These are phyloP conservation scores for Chrosomus eos DNA, from an alignment of 2,797 vertebrate genomes.

Conservation along the genomic window DNA sequence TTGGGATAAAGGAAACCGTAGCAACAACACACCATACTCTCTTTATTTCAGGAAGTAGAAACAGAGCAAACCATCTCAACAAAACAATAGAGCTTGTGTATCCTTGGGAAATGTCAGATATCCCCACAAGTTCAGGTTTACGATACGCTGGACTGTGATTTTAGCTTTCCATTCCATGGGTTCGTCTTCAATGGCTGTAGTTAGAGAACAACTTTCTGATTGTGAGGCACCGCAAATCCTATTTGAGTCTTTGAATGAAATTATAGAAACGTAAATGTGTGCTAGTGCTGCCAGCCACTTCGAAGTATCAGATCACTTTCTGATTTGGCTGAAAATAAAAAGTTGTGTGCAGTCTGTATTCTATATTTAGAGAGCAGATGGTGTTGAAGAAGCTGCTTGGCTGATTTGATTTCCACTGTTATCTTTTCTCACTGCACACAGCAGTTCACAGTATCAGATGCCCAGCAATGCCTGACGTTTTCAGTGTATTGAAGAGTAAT, in stretches of 20 bases:
- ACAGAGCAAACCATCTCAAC: slow-evolving; percentile 14
- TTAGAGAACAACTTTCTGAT: neutral
- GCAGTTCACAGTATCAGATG: slow-evolving; percentile 21
- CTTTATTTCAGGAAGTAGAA: slow-evolving; percentile 46
- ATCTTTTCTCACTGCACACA: slow-evolving; percentile 13
- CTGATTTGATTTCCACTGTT: slow-evolving; percentile 22
- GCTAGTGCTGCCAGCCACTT: neutral
- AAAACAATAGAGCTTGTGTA: neutral
- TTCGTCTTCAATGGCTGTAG: neutral
- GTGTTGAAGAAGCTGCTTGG: slow-evolving; percentile 26
- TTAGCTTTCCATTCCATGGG: neutral
- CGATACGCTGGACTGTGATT: neutral
- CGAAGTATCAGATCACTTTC: neutral
- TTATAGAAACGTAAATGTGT: slow-evolving; percentile 22
- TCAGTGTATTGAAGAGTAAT: neutral
- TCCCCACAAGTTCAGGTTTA: neutral
- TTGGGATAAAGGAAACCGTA: slow-evolving; percentile 4
- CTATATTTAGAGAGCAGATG: slow-evolving; percentile 45
- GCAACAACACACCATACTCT: slow-evolving; percentile 9
- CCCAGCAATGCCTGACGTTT: neutral
- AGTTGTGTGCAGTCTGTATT: slow-evolving; percentile 20
- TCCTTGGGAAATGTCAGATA: slow-evolving; percentile 4
- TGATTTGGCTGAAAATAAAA: slow-evolving; percentile 22
- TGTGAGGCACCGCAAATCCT: neutral
- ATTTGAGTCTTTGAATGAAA: slow-evolving; percentile 3